Evolutionary conservation across 2,888 invertebrate genomes (phyloP), one percentile per base, ranked within the genome.

Genomic region (Meteorus colon): DNA sequence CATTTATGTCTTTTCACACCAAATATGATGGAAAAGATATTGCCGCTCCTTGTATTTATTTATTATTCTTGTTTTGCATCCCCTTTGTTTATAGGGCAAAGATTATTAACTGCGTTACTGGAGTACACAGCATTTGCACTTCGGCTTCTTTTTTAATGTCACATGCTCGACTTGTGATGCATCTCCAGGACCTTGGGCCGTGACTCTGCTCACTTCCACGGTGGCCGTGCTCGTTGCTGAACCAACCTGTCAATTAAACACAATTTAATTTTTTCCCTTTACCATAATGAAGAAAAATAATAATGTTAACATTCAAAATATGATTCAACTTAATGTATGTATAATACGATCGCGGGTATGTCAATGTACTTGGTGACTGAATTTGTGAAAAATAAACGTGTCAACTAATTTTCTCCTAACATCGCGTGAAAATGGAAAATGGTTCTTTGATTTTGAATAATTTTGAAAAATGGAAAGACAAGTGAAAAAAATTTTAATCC

Each of bases 121-220:
- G 90, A 97, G 93, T 90, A 96, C 96, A 92, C 97, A 97, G 92
- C 97, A 97, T 90, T 96, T 95, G 94, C 97, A 97, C 92, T 96
- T 97, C 91, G 96, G 96, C 92, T 97, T 97, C 93, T 97, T 97
- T 92, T 97, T 97, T 89, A 97, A 94, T 89, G 96, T 95, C 88
- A 97, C 96, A 90, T 96, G 96, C 90, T 97, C 97, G 82, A 96
- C 95, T 90, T 96, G 96, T 86, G 92, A 92, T 80, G 92, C 92
- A 84, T 93, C 93, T 78, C 92, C 93, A 70, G 95, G 94, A 88
- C 95, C 94, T 85, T 94, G 95, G 78, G 94, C 93, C 84, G 92
- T 91, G 77, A 95, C 94, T 78, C 94, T 92, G 82, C 93, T 94
- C 83, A 92, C 91, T 85, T 95, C 94, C 78, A 96, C 94, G 90